phyloP scores from a whole-genome alignment of 2,113 vertebrate genomes.

The Chunga burmeisteri region DNA sequence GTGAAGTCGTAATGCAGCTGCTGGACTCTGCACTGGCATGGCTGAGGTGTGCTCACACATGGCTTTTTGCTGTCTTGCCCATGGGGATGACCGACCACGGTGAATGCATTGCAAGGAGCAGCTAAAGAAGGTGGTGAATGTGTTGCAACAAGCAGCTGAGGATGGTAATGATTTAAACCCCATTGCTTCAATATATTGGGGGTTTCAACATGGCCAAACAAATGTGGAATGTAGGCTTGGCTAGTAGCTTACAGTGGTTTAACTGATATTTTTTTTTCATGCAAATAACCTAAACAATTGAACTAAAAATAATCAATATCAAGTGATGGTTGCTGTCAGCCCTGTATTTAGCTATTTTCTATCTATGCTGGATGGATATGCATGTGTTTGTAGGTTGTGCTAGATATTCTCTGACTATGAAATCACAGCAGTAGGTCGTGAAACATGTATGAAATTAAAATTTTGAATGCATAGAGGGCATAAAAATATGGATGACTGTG shows the following conservation, averaged over 20 bases:
- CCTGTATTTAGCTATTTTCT: not conserved
- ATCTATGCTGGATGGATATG: not conserved
- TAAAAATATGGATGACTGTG: not conserved
- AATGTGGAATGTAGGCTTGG: not conserved
- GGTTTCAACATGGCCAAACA: not conserved
- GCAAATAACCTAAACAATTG: not conserved
- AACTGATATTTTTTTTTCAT: not conserved
- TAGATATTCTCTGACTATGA: constrained; percentile 12
- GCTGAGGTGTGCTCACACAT: not conserved
- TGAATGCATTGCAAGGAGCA: not conserved
- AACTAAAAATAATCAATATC: constrained; percentile 26
- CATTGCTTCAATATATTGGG: not conserved
- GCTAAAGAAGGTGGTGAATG: not conserved
- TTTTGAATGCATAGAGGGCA: constrained; percentile 45
- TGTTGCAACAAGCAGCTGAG: not conserved
- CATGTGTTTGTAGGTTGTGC: not conserved
- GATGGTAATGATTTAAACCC: not conserved
- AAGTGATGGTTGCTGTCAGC: not conserved
- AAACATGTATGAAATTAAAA: constrained; percentile 58
- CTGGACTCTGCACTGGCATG: not conserved
- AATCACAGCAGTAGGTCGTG: constrained; percentile 1
- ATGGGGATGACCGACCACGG: accelerated
- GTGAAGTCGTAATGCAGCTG: not conserved
- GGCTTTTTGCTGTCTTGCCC: not conserved
- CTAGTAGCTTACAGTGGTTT: not conserved